Percentiles rank a stretch among this genome's conserved stretches.
These are phyloP conservation scores for Lepas anatifera DNA, from an alignment of 2,888 invertebrate species.

Conservation along the genomic window DNA sequence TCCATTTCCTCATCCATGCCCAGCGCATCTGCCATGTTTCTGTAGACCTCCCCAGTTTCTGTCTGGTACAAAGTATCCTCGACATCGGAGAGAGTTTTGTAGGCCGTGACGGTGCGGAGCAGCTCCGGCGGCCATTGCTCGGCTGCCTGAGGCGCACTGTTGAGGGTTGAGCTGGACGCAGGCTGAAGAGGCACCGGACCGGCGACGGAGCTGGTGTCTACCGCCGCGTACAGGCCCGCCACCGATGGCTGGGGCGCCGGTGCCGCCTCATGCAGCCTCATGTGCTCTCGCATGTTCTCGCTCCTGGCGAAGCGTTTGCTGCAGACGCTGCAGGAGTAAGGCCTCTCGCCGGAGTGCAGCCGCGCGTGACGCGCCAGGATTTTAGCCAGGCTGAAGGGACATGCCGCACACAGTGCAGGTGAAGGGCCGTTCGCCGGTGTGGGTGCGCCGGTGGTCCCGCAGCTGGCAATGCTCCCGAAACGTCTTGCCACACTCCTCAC, in stretches of 20 bases:
- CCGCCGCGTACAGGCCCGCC: background rate
- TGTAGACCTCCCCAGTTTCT: background rate
- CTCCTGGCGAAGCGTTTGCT: background rate
- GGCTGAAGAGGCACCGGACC: background rate
- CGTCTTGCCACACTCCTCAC: conserved; percentile 1
- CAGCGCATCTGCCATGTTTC: background rate
- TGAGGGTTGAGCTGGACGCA: background rate
- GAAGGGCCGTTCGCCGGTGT: conserved; percentile 18
- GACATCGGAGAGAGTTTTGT: background rate
- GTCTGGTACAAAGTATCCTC: background rate
- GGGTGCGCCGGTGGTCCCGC: conserved; percentile 16
- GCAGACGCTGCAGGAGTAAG: background rate
- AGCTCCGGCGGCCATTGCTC: background rate
- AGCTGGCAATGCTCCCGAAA: background rate
- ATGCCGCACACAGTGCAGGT: conserved; percentile 15
- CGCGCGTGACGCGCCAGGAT: background rate
- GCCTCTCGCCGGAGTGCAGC: background rate
- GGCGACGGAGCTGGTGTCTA: background rate
- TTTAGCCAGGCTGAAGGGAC: background rate
- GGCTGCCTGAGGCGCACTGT: background rate
- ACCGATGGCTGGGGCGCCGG: background rate
- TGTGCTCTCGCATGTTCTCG: background rate
- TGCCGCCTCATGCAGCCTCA: background rate
- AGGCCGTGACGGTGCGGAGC: background rate
- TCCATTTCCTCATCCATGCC: background rate